Conservation (phyloP, 2,113 vertebrate genomes). For the Atractosteus spatula region DNA sequence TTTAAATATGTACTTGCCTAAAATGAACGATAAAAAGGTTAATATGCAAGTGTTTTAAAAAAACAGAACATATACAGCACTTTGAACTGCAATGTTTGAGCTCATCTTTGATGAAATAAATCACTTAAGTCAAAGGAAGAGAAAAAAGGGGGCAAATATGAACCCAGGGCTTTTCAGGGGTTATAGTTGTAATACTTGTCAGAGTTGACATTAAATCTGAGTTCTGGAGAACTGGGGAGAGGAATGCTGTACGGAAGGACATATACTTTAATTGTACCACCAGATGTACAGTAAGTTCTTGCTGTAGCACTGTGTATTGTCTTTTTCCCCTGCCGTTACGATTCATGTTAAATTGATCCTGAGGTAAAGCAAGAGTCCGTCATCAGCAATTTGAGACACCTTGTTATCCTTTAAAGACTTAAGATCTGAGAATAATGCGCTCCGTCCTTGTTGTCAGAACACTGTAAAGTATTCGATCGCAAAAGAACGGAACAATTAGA, state of each 20-base stretch:
- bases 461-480: too few species aligned
- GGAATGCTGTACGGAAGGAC: conserved; percentile 61
- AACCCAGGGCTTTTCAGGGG: conserved; percentile 41
- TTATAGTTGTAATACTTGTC: conserved; percentile 46
- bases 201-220: conserved; percentile 56
- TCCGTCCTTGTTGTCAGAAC: too few species aligned
- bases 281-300: conserved; percentile 53
- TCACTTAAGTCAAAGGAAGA: too few species aligned
- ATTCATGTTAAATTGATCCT: conserved; percentile 60
- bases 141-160: conserved; percentile 18
- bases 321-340: conserved; percentile 48
- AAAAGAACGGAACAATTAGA: too few species aligned
- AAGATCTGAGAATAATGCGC: too few species aligned
- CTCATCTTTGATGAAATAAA: too few species aligned
- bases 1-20: too few species aligned
- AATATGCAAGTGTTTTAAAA: conserved; percentile 14
- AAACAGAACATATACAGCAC: conserved; percentile 8
- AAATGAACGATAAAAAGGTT: too few species aligned
- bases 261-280: conserved; percentile 60
- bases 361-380: conserved; percentile 42
- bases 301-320: conserved; percentile 34
- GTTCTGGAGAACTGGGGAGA: conserved; percentile 68
- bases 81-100: background rate
- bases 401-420: conserved; percentile 52
- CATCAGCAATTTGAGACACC: conserved; percentile 63